Evolutionary conservation across 2,888 invertebrate species (phyloP).

Genomic region (Chydorus sphaericus): DNA sequence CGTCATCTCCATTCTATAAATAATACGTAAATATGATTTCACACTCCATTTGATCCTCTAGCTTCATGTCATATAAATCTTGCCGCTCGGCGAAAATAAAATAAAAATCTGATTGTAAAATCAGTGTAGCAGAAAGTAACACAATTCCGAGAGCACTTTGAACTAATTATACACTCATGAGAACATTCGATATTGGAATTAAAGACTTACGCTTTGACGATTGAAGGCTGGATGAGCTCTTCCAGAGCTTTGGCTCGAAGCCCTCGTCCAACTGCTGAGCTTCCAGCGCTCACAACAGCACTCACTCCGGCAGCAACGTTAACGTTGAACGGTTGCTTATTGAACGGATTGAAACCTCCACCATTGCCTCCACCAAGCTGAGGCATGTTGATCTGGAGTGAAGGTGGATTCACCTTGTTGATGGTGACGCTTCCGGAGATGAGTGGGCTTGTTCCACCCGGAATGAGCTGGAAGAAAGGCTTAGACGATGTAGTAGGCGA

Average conservation of each 20-base stretch:
- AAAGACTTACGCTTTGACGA: not conserved
- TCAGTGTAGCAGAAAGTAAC: no score
- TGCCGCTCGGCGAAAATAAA: no score
- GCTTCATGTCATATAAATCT: not conserved
- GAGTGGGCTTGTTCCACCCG: not conserved
- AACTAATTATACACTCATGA: no score
- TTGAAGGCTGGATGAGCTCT: not conserved
- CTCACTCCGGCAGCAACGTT: not conserved
- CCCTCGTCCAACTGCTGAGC: not conserved
- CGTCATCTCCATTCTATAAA: not conserved
- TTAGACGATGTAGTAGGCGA: not conserved
- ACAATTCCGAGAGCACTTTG: no score
- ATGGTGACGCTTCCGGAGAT: not conserved
- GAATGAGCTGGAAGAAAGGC: not conserved
- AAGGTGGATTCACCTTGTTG: not conserved
- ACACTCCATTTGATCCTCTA: not conserved
- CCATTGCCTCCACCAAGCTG: not conserved
- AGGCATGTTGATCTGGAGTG: not conserved
- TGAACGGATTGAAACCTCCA: not conserved
- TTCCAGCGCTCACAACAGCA: not conserved
- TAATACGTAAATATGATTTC: not conserved
- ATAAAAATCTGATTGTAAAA: no score
- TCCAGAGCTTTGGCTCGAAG: not conserved
- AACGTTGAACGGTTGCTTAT: not conserved
- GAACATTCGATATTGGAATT: no score